A percentile compares a stretch with the other conserved stretches of the same genome.
Evolutionary conservation across 2,113 vertebrate species (phyloP).

Genomic region (Bubo bubo): DNA sequence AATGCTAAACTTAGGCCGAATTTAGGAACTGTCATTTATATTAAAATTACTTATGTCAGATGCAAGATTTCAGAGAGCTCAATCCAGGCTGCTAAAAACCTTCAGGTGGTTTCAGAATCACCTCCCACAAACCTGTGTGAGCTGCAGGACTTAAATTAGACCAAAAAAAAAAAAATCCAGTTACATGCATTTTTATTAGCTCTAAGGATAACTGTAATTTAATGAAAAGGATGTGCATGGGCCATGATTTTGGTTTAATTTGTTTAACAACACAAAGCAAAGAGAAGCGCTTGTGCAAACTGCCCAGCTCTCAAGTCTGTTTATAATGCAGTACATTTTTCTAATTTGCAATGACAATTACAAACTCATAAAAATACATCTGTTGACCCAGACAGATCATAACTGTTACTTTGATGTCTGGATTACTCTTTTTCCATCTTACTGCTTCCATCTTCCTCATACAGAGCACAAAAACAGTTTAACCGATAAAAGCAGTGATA

Average conservation of each 20-base stretch:
- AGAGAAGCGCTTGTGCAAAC: not conserved
- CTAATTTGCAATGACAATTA: not conserved
- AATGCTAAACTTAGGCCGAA: not conserved
- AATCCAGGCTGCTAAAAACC: not conserved
- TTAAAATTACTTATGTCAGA: not conserved
- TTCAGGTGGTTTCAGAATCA: not conserved
- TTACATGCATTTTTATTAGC: not conserved
- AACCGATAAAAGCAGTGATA: not conserved
- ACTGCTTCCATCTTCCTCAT: not conserved
- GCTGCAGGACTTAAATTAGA: not conserved
- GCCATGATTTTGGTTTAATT: not conserved
- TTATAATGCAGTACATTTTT: not conserved
- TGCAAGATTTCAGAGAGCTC: not conserved
- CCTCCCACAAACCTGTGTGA: not conserved
- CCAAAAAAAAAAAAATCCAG: not conserved
- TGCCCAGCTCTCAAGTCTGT: not conserved
- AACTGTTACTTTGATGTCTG: not conserved
- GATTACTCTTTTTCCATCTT: not conserved
- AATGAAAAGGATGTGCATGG: not conserved
- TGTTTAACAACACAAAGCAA: not conserved
- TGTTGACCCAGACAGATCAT: not conserved
- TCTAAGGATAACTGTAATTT: not conserved
- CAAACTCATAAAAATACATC: not conserved
- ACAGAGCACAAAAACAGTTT: not conserved
- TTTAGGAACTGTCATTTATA: not conserved